Conservation (phyloP, 2,797 vertebrate genomes). For the Dromococcyx pavoninus region DNA sequence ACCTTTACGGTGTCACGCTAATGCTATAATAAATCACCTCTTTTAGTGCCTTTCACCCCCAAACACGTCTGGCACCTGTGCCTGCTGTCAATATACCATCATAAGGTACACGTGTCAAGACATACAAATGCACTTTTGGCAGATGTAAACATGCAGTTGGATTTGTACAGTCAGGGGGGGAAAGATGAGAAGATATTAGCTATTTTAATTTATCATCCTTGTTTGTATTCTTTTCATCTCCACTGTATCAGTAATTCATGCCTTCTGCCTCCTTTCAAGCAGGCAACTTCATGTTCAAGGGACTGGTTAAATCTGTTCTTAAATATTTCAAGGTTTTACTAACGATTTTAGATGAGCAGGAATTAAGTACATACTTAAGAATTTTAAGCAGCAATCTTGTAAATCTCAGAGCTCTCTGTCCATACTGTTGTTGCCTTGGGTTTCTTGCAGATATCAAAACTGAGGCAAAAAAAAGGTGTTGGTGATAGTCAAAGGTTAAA, state of each 20-base stretch:
- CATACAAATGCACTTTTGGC: not conserved
- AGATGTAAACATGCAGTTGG: not conserved
- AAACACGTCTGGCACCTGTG: not conserved
- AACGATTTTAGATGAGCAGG: not conserved
- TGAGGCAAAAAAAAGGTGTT: not conserved
- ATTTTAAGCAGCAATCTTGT: fast-evolving
- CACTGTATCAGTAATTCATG: not conserved
- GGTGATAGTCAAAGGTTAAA: not conserved
- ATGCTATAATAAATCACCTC: conserved; percentile 44
- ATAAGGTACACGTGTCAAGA: not conserved
- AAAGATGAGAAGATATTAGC: not conserved
- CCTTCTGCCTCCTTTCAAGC: not conserved
- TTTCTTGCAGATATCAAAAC: not conserved
- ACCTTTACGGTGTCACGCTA: conserved; percentile 13
- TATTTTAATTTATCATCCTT: not conserved
- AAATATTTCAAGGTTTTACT: not conserved
- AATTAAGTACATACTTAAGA: not conserved
- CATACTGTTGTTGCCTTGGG: fast-evolving
- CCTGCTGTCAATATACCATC: conserved; percentile 9
- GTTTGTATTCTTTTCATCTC: not conserved
- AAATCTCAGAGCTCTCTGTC: not conserved
- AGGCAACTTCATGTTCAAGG: not conserved
- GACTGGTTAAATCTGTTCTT: not conserved
- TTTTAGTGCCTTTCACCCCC: conserved; percentile 2
- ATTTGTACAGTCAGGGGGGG: not conserved